Base-by-base conservation (phyloP, 2,797 vertebrate species). In the Cyprinella venusta region DNA sequence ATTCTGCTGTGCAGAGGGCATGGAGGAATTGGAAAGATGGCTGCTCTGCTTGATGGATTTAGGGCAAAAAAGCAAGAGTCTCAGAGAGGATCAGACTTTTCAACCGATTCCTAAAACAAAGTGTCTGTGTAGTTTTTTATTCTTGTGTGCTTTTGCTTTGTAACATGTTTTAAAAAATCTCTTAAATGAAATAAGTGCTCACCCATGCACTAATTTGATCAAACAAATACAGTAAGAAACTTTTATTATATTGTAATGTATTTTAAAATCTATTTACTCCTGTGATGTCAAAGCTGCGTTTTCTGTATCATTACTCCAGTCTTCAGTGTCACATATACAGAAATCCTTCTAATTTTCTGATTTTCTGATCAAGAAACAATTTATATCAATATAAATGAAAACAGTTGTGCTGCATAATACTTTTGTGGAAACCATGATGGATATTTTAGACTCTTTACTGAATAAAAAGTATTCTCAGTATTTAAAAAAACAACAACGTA, bases 61-160 rank as follows among this genome's bases (percentile, higher is more conserved):
- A 24, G n/a, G 36, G 59, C 61, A 67, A 64, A 74, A 26, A 38
- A 18, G 56, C 16, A 38, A 54, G 42, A 52, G 79, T 50, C 59
- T 42, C 42, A 64, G 30, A 74, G 70, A 81, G 42, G 80, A 81
- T 81, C 42, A 81, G 80, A 74, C 30, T 52, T 72, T 81, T 81
- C 56, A 74, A 38, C 56, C 33, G n/a, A 54, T 10, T 52, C 42
- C 21, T 6, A 75, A 63, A 48, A 52, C 21, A 50, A 65, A 72
- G 26, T 50, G 18, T 59, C 26, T 48, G 9, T 48, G 9, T 10
- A 19, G 38, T 59, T 30, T 59, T 15, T 63, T 63, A 24, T 10
- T 40, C 9, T 42, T 59, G 54, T 33, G 40, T 48, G n/a, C 54
- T 26, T 40, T 77, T 63, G 24, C 6, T 21, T 9, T 63, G 18